A percentile compares a stretch with the other conserved stretches of the same genome.
These are phyloP conservation scores for Cryptoblepharus egeriae DNA, from an alignment of 2,797 vertebrate genomes.

Conservation along the genomic window DNA sequence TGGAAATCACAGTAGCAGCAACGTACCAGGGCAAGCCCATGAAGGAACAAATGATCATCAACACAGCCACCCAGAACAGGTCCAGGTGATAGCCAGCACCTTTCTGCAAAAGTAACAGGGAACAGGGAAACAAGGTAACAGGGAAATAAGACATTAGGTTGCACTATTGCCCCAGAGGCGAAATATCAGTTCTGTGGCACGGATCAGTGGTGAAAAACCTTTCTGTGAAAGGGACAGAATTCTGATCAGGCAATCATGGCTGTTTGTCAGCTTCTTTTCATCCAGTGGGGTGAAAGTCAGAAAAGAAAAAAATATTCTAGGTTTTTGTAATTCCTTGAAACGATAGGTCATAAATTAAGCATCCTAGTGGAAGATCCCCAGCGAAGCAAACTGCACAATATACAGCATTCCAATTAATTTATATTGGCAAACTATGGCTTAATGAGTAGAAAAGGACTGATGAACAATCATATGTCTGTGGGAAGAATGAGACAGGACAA, in stretches of 20 bases:
- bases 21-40: slow-evolving; percentile 98
- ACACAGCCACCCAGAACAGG: slow-evolving; percentile 92
- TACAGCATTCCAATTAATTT: neutral
- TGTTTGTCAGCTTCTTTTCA: neutral
- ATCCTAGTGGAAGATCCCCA: neutral
- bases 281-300: neutral
- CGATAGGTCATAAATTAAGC: neutral
- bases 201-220: neutral
- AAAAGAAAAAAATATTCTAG: neutral
- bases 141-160: neutral
- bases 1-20: slow-evolving; percentile 96
- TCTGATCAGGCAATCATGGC: too few species aligned
- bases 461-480: neutral
- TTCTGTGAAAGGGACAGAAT: neutral
- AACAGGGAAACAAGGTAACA: neutral
- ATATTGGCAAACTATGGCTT: neutral
- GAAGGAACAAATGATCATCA: slow-evolving; percentile 92
- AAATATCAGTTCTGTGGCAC: too few species aligned
- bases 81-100: slow-evolving; percentile 96
- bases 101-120: slow-evolving; percentile 86
- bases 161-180: neutral
- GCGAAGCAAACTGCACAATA: neutral
- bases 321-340: neutral
- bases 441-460: neutral
- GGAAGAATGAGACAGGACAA: neutral